These are phyloP conservation scores for Coptotermes formosanus DNA, from an alignment of 1,140 invertebrate species.

Conservation along the genomic window DNA sequence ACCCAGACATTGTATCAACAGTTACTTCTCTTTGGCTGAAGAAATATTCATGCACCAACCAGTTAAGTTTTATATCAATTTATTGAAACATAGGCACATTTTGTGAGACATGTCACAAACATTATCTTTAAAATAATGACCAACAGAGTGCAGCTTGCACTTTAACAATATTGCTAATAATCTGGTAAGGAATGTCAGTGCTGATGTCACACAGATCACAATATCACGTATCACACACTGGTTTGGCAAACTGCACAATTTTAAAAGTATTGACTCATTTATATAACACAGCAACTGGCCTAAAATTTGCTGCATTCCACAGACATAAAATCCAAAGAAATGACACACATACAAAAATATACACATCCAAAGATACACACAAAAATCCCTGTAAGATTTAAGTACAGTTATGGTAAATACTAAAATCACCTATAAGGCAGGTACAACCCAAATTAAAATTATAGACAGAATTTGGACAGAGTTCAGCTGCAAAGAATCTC, in stretches of 20 bases:
- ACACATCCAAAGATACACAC: not conserved
- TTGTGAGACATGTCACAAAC: conserved; percentile 6
- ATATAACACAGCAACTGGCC: not conserved
- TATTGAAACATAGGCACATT: conserved; percentile 16
- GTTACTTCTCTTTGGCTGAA: too few species aligned
- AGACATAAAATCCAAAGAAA: not conserved
- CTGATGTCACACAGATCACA: conserved; percentile 7
- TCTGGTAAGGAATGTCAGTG: conserved; percentile 11
- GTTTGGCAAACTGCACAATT: conserved; percentile 9
- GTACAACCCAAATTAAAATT: not conserved
- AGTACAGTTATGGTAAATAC: conserved; percentile 5
- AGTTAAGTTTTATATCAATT: not conserved
- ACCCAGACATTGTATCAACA: too few species aligned
- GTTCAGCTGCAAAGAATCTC: not conserved
- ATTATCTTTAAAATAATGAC: not conserved
- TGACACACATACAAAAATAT: not conserved
- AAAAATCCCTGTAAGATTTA: conserved; percentile 4
- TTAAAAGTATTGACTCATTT: not conserved
- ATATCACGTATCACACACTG: conserved; percentile 13
- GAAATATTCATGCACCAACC: too few species aligned
- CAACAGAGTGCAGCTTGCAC: conserved; percentile 3
- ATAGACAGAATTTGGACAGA: not conserved
- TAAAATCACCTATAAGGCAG: not conserved
- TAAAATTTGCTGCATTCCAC: not conserved
- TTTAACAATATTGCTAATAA: conserved; percentile 15